phyloP scores from a whole-genome alignment of 2,113 vertebrate species.

The Cyprinodon variegatus region DNA sequence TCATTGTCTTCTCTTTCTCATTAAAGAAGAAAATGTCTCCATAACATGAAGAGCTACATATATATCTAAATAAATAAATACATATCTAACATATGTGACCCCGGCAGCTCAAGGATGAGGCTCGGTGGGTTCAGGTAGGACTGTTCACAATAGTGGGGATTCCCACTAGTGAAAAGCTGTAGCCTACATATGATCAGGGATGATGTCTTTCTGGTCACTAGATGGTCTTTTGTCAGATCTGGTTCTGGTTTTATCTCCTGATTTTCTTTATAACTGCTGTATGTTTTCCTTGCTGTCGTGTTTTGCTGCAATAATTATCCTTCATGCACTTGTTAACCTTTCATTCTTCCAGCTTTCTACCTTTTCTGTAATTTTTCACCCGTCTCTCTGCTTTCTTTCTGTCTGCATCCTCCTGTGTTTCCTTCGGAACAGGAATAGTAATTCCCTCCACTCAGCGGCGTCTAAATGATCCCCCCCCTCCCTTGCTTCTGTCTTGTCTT shows the following conservation, averaged over 20 bases:
- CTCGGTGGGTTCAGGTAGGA: slow-evolving; percentile 11
- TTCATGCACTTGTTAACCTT: slow-evolving; percentile 38
- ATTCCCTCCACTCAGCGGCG: slow-evolving; percentile 59
- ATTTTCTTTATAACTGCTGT: not conserved
- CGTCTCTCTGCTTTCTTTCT: slow-evolving; percentile 18
- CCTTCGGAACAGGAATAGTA: slow-evolving; percentile 60
- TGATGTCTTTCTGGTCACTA: slow-evolving; percentile 5
- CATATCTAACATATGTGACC: not conserved
- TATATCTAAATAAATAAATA: too few relatives aligned
- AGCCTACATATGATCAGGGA: slow-evolving; percentile 10
- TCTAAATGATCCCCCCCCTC: slow-evolving; percentile 71
- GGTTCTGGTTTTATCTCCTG: not conserved
- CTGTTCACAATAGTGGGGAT: not conserved
- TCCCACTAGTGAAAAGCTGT: not conserved
- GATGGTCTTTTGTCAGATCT: not conserved
- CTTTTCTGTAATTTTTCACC: slow-evolving; percentile 17
- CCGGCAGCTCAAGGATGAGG: not conserved
- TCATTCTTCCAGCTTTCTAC: slow-evolving; percentile 41
- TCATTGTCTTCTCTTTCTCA: too few relatives aligned
- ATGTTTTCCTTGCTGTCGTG: slow-evolving; percentile 5
- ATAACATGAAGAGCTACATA: too few relatives aligned
- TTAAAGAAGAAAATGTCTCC: too few relatives aligned
- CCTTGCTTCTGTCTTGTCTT: slow-evolving; percentile 60
- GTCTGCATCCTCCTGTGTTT: slow-evolving; percentile 5
- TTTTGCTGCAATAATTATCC: slow-evolving; percentile 30